These are phyloP conservation scores for Haemorhous mexicanus DNA, from an alignment of 2,113 vertebrate species.

Conservation along the genomic window DNA sequence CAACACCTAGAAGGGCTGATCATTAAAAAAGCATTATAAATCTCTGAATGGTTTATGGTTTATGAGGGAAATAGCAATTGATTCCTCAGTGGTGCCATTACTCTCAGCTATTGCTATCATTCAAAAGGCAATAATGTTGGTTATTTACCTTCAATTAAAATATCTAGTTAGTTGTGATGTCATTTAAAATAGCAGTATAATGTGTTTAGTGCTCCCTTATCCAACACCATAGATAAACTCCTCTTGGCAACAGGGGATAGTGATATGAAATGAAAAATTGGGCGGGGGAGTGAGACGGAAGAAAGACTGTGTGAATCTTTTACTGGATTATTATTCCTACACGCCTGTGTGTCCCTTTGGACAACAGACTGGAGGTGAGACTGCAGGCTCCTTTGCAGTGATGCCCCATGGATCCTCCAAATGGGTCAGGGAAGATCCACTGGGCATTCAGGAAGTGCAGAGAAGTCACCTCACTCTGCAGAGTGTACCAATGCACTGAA, in stretches of 20 bases:
- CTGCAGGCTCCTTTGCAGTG: neutral
- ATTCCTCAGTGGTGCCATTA: conserved; percentile 64
- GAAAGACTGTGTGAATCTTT: neutral
- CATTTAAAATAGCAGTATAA: conserved; percentile 65
- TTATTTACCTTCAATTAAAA: conserved; percentile 72
- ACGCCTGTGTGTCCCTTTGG: neutral
- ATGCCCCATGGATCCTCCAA: neutral
- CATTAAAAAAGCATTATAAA: conserved; percentile 69
- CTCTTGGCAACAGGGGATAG: conserved; percentile 28
- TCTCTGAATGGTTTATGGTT: conserved; percentile 66
- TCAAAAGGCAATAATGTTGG: conserved; percentile 67
- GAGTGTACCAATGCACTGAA: neutral
- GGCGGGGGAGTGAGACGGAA: neutral
- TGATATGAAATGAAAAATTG: conserved; percentile 47
- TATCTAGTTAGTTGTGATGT: conserved; percentile 68
- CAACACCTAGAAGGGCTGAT: conserved; percentile 52
- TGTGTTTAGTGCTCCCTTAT: conserved; percentile 62
- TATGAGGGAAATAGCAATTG: conserved; percentile 63
- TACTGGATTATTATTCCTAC: neutral
- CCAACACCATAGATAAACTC: conserved; percentile 54
- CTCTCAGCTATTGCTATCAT: conserved; percentile 62
- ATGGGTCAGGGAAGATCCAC: neutral
- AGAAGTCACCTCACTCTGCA: neutral
- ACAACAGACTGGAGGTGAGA: neutral
- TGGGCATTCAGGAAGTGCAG: neutral